phyloP scores from a whole-genome alignment of 2,888 invertebrate genomes.

The Latrodectus hesperus region DNA sequence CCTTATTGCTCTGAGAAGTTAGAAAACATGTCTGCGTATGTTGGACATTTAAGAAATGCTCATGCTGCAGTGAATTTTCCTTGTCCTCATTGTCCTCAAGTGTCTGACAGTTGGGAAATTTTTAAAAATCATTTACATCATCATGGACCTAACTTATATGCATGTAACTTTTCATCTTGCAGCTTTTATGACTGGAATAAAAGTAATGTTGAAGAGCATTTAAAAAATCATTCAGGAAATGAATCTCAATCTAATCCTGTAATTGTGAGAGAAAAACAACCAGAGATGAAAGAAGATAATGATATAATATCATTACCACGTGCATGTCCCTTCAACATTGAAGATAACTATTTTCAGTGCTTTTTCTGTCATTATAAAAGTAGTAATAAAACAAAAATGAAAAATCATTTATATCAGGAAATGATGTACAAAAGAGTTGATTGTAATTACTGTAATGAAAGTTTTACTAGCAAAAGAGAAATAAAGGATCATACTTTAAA shows the following conservation, averaged over 20 bases:
- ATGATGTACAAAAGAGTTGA: conserved; percentile 44
- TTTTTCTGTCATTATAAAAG: conserved; percentile 47
- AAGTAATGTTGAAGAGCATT: conserved; percentile 24
- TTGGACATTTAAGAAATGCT: conserved; percentile 31
- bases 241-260: background rate
- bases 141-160: conserved; percentile 58
- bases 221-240: conserved; percentile 6
- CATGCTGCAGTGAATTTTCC: conserved; percentile 51
- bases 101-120: conserved; percentile 4
- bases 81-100: conserved; percentile 48
- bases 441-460: conserved; percentile 36
- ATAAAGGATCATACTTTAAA: conserved; percentile 19
- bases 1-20: conserved; percentile 28
- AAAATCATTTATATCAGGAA: conserved; percentile 55
- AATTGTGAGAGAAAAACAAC: conserved; percentile 16
- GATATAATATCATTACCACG: conserved; percentile 16
- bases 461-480: conserved; percentile 32
- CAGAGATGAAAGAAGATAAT: background rate
- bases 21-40: conserved; percentile 13
- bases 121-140: conserved; percentile 48
- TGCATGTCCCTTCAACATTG: background rate
- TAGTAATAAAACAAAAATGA: conserved; percentile 23
- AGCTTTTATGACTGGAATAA: conserved; percentile 36
- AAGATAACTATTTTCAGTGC: conserved; percentile 14
- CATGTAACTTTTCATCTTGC: conserved; percentile 27